phyloP scores from a whole-genome alignment of 2,113 vertebrate genomes.

The Camelus bactrianus region DNA sequence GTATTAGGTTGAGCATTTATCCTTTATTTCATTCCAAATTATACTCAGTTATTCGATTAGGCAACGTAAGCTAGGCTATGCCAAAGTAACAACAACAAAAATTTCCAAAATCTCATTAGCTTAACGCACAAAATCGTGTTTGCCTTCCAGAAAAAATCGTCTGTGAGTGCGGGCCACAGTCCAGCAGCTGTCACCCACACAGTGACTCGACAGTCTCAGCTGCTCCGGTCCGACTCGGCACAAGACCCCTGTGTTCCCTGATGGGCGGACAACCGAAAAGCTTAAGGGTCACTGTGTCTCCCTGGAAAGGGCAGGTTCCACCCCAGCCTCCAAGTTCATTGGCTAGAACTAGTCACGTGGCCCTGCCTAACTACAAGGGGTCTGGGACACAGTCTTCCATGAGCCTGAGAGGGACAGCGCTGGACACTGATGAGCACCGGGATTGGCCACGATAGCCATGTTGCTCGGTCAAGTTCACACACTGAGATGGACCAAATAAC shows the following conservation, averaged over 20 bases:
- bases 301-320: fast-evolving
- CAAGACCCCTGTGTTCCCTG: background rate
- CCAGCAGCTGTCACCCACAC: background rate
- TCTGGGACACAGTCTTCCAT: background rate
- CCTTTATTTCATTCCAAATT: background rate
- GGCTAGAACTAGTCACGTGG: background rate
- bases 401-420: background rate
- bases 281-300: background rate
- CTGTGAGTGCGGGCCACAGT: background rate
- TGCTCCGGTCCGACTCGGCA: background rate
- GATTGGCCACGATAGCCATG: fast-evolving
- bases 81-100: background rate
- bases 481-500: background rate
- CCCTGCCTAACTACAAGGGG: background rate
- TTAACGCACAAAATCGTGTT: background rate
- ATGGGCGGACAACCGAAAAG: background rate
- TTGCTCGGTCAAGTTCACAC: background rate
- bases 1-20: background rate
- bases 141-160: background rate
- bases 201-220: fast-evolving
- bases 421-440: fast-evolving
- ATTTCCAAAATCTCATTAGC: background rate
- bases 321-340: background rate
- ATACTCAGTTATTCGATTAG: too few relatives aligned
- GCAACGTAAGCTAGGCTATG: background rate